A percentile compares a stretch with the other conserved stretches of the same genome.
These are phyloP conservation scores for Tautogolabrus adspersus DNA, from an alignment of 2,113 vertebrate genomes.

Conservation along the genomic window DNA sequence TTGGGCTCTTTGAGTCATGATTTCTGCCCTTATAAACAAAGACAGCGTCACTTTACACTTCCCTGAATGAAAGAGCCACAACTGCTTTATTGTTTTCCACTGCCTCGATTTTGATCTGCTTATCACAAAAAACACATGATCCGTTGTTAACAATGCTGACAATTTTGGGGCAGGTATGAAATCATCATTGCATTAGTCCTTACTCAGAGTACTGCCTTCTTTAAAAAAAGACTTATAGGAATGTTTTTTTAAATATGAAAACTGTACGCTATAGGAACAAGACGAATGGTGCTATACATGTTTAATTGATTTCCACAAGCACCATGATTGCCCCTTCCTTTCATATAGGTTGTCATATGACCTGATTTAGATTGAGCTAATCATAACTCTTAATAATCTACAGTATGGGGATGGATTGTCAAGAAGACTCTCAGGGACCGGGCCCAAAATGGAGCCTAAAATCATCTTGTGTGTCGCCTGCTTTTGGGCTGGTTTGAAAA, in stretches of 20 bases:
- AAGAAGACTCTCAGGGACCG: too few relatives aligned
- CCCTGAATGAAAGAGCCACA: background rate
- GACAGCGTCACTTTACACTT: conserved; percentile 18
- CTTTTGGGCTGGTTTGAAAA: too few relatives aligned
- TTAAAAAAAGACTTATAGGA: background rate
- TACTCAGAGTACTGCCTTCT: background rate
- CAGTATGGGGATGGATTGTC: too few relatives aligned
- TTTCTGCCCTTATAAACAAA: conserved; percentile 39
- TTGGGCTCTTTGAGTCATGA: conserved; percentile 46
- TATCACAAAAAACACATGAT: background rate
- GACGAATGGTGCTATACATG: background rate
- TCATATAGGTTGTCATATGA: too few relatives aligned
- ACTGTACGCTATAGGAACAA: background rate
- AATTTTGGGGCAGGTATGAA: background rate
- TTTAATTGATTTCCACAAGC: too few relatives aligned
- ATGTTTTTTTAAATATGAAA: background rate
- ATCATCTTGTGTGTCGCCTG: too few relatives aligned
- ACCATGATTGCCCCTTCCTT: too few relatives aligned
- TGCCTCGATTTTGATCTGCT: conserved; percentile 2
- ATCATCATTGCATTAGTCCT: background rate
- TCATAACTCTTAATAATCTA: too few relatives aligned
- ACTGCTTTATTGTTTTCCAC: background rate
- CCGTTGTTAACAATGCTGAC: background rate
- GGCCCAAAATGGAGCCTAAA: too few relatives aligned
- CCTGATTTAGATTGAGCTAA: too few relatives aligned